Conservation (phyloP, 2,113 vertebrate genomes). For the Crypturellus undulatus region DNA sequence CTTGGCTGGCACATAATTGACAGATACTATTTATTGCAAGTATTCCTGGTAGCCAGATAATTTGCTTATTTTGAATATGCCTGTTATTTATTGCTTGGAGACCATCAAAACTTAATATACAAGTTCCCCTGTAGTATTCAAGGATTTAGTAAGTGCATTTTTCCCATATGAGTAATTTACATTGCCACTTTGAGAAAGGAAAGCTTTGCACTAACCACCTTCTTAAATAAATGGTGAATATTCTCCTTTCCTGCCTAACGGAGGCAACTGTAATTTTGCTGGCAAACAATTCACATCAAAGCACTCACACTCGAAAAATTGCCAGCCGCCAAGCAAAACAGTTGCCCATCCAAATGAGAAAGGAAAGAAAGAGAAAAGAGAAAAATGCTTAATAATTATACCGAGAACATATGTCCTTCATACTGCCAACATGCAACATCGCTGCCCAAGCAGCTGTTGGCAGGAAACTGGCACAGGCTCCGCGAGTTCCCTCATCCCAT, state of each 20-base stretch:
- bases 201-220: background rate
- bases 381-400: background rate
- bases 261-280: background rate
- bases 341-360: background rate
- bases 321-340: background rate
- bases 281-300: background rate
- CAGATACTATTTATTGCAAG: background rate
- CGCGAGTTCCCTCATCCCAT: background rate
- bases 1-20: background rate
- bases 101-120: background rate
- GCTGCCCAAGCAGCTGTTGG: background rate
- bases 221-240: background rate
- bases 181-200: background rate
- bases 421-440: background rate
- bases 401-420: background rate
- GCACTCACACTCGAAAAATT: rapidly evolving
- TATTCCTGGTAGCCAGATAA: background rate
- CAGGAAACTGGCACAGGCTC: background rate
- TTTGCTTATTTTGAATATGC: background rate
- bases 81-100: background rate
- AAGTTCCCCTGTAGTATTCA: background rate
- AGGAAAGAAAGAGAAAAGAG: background rate
- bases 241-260: background rate
- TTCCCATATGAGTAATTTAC: background rate
- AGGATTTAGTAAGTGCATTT: background rate